Evolutionary conservation across 1,140 invertebrate genomes (phyloP).

Genomic region (Hypsibius dujardini): DNA sequence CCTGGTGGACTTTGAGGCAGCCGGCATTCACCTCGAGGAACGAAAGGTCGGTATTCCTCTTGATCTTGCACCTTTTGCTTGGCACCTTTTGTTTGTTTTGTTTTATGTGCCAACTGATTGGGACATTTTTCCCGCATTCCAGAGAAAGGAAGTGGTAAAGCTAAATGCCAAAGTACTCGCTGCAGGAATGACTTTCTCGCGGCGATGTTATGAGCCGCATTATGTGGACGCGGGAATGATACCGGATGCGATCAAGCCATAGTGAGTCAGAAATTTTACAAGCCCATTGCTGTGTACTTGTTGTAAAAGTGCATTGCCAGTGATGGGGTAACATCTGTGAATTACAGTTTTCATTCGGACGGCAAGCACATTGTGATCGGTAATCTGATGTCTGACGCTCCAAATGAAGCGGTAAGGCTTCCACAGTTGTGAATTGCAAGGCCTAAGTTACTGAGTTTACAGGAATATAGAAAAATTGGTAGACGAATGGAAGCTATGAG

Average conservation of each 20-base stretch:
- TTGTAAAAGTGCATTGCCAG: too few species aligned
- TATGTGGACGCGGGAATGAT: background rate
- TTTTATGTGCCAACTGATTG: background rate
- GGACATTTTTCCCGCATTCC: constrained; percentile 20
- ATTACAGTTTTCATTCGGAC: constrained; percentile 49
- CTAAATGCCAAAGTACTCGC: constrained; percentile 57
- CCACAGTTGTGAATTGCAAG: too few species aligned
- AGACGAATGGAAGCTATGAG: too few species aligned
- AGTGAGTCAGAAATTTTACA: background rate
- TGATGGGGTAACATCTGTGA: too few species aligned
- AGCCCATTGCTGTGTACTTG: too few species aligned
- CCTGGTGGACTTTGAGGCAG: constrained; percentile 87
- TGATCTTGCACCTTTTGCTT: background rate
- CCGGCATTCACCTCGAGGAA: constrained; percentile 79
- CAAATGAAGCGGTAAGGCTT: constrained; percentile 40
- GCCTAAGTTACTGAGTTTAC: too few species aligned
- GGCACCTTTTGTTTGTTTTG: background rate
- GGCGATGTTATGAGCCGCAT: constrained; percentile 17
- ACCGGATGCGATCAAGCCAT: background rate
- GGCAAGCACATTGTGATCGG: constrained; percentile 53
- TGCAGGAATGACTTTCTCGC: constrained; percentile 20
- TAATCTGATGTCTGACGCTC: constrained; percentile 61
- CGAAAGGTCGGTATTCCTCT: constrained; percentile 30
- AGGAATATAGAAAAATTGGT: too few species aligned
- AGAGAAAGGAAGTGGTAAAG: constrained; percentile 55